phyloP scores from a whole-genome alignment of 2,888 invertebrate genomes.

The Scaptomyza flava region DNA sequence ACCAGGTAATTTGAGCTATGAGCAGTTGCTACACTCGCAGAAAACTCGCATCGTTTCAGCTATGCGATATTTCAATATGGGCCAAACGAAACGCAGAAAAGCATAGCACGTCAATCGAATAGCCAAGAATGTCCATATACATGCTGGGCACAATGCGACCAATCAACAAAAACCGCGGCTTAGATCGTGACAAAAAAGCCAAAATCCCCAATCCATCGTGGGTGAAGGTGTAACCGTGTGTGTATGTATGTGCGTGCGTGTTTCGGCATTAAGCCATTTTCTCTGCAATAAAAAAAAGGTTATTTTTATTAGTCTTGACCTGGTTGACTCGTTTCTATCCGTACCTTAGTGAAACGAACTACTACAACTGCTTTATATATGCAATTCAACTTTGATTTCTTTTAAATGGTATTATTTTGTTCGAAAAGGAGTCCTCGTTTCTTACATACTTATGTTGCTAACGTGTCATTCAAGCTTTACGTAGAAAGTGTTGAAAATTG shows the following conservation, averaged over 20 bases:
- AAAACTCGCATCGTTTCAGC: constrained; percentile 15
- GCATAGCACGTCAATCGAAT: constrained; percentile 30
- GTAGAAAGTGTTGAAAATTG: no score
- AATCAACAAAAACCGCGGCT: constrained; percentile 56
- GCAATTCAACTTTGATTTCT: not conserved
- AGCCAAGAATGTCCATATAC: constrained; percentile 60
- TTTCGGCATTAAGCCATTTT: constrained; percentile 28
- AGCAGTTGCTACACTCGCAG: constrained; percentile 29
- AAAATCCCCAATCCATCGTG: constrained; percentile 31
- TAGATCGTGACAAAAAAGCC: constrained; percentile 70
- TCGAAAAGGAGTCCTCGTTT: no score
- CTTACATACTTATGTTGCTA: no score
- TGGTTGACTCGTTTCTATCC: not conserved
- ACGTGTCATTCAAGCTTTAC: no score
- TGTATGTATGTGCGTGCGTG: not conserved
- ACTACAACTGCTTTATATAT: no score
- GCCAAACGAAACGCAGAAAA: not conserved
- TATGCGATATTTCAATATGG: no score
- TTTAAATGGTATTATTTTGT: not conserved
- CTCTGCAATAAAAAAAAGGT: constrained; percentile 23
- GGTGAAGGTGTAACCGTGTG: constrained; percentile 1
- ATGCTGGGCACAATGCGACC: constrained; percentile 51
- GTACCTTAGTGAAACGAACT: not conserved
- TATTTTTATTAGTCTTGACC: not conserved
- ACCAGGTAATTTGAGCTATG: constrained; percentile 69